These are phyloP conservation scores for Anthoscopus minutus DNA, from an alignment of 2,113 vertebrate species.

Conservation along the genomic window DNA sequence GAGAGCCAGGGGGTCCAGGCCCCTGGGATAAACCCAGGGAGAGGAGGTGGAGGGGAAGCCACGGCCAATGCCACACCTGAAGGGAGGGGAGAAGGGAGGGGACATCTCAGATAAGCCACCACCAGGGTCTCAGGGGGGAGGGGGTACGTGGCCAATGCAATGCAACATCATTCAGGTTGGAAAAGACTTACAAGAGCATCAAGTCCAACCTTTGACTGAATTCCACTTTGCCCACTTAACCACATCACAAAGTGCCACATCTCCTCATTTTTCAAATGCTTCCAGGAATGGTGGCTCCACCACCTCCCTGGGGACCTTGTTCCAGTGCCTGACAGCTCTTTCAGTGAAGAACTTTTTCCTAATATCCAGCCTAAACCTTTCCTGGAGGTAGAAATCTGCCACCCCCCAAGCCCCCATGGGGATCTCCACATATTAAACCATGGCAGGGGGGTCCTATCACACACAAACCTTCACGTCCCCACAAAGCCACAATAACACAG, in stretches of 20 bases:
- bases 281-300: not conserved
- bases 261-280: rapidly evolving
- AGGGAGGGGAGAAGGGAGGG: too few species aligned
- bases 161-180: not conserved
- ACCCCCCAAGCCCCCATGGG: rapidly evolving
- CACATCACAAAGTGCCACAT: not conserved
- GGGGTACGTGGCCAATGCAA: too few species aligned
- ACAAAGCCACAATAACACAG: not conserved
- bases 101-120: too few species aligned
- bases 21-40: too few species aligned
- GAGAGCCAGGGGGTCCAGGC: too few species aligned
- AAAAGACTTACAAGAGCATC: not conserved
- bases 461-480: not conserved
- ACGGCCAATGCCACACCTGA: too few species aligned
- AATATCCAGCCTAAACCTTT: not conserved
- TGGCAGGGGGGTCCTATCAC: rapidly evolving
- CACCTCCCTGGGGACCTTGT: not conserved
- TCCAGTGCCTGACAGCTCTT: not conserved
- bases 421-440: rapidly evolving
- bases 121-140: too few species aligned
- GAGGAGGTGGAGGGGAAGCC: too few species aligned
- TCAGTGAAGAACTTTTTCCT: not conserved
- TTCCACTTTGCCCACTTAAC: not conserved
- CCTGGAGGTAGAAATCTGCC: not conserved
- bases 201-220: not conserved